These are phyloP conservation scores for Gymnobelideus leadbeateri DNA, from an alignment of 2,113 vertebrate species.

Conservation along the genomic window DNA sequence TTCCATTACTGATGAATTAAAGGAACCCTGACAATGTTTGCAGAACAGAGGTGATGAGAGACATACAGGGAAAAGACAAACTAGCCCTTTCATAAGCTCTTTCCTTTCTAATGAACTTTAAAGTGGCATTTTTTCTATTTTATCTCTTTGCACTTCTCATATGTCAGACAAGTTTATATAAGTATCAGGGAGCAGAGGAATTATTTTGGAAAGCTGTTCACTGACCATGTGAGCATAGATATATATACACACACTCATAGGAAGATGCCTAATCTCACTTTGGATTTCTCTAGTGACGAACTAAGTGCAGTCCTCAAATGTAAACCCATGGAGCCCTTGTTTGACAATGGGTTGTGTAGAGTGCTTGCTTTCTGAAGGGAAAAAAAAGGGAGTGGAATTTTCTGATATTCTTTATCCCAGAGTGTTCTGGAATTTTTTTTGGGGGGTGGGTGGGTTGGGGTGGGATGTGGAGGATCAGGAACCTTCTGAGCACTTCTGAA, in stretches of 20 bases:
- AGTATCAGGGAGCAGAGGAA: neutral
- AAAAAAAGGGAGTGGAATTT: neutral
- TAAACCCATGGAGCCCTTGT: neutral
- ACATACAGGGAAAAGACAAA: neutral
- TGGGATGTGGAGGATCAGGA: neutral
- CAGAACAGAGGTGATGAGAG: neutral
- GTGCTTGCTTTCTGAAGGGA: neutral
- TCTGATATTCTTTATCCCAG: neutral
- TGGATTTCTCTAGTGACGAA: neutral
- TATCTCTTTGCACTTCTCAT: slow-evolving; percentile 26
- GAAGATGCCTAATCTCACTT: neutral
- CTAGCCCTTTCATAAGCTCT: neutral
- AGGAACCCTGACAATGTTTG: neutral
- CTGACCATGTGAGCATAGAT: neutral
- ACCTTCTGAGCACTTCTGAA: neutral
- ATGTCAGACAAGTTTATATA: slow-evolving; percentile 18
- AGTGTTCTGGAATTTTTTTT: neutral
- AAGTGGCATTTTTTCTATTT: neutral
- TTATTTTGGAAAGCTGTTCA: neutral
- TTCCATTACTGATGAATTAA: neutral
- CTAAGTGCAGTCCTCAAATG: neutral
- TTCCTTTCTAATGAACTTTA: slow-evolving; percentile 22
- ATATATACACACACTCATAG: neutral
- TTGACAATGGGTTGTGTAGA: neutral
- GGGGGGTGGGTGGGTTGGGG: too few species aligned